phyloP scores from a whole-genome alignment of 2,888 invertebrate species.

The Clivina fossor region DNA sequence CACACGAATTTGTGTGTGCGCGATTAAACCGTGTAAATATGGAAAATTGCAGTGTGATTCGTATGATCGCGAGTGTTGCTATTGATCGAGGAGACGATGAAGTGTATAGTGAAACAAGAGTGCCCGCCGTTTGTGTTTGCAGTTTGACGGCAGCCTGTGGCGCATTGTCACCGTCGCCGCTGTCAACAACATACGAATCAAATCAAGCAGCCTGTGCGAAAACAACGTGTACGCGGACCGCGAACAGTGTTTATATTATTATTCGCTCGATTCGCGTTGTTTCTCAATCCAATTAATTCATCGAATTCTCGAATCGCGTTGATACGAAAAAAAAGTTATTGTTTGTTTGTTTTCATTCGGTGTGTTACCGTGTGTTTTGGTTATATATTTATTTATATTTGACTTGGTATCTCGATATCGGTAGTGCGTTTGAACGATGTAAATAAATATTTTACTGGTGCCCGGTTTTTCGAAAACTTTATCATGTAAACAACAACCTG shows the following conservation, averaged over 20 bases:
- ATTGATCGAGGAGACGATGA: conserved; percentile 23
- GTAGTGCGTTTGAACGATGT: no score
- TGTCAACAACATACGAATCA: no score
- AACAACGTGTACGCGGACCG: no score
- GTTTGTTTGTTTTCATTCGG: conserved; percentile 6
- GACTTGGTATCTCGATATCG: no score
- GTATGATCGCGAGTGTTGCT: conserved; percentile 27
- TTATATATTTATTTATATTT: conserved; percentile 8
- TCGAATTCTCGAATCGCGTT: no score
- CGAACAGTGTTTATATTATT: conserved; percentile 10
- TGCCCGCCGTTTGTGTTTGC: conserved; percentile 18
- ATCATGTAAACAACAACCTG: conserved; percentile 31
- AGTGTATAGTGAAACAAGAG: conserved; percentile 22
- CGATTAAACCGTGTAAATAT: conserved; percentile 21
- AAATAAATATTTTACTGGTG: neutral
- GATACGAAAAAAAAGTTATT: no score
- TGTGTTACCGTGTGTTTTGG: conserved; percentile 14
- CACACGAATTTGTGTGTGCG: conserved; percentile 15
- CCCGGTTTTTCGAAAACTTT: conserved; percentile 14
- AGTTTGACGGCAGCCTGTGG: no score
- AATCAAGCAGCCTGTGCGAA: no score
- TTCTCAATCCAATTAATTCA: neutral
- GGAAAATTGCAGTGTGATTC: conserved; percentile 22
- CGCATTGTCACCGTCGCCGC: no score
- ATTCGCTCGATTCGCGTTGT: conserved; percentile 1